phyloP scores from a whole-genome alignment of 2,113 vertebrate genomes.

The Pelobates fuscus region DNA sequence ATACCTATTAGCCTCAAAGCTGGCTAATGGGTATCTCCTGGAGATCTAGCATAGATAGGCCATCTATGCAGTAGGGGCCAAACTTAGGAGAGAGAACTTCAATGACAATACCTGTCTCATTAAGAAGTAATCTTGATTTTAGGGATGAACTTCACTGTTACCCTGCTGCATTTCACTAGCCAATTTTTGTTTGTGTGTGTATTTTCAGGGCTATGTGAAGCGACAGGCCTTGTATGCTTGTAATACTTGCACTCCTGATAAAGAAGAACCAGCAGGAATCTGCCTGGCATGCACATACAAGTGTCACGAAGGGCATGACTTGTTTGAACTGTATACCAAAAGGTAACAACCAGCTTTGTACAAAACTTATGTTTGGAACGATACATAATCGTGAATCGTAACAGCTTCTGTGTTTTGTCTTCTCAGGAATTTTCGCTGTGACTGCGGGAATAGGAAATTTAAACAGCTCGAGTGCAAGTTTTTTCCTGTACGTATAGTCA shows the following conservation, averaged over 20 bases:
- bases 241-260: slow-evolving; percentile 81
- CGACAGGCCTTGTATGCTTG: slow-evolving; percentile 91
- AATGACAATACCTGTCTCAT: no score
- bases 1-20: no score
- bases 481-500: slow-evolving; percentile 73
- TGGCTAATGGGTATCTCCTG: no score
- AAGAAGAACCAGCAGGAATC: slow-evolving; percentile 83
- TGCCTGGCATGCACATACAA: slow-evolving; percentile 91
- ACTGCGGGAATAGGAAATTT: slow-evolving; percentile 94
- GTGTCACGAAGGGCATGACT: slow-evolving; percentile 88
- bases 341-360: slow-evolving; percentile 68
- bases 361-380: no score
- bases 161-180: no score
- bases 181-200: no score
- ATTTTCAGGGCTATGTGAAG: slow-evolving; percentile 83
- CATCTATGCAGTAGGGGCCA: no score
- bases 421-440: slow-evolving; percentile 90
- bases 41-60: no score
- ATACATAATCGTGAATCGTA: slow-evolving; percentile 42
- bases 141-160: no score
- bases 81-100: no score
- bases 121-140: no score
- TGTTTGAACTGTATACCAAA: slow-evolving; percentile 93
- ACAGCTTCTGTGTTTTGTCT: neutral
- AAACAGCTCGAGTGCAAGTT: slow-evolving; percentile 86